Percentiles rank a stretch among this genome's conserved stretches.
Evolutionary conservation across 2,888 invertebrate genomes (phyloP).

Genomic region (Morinoia aosen): DNA sequence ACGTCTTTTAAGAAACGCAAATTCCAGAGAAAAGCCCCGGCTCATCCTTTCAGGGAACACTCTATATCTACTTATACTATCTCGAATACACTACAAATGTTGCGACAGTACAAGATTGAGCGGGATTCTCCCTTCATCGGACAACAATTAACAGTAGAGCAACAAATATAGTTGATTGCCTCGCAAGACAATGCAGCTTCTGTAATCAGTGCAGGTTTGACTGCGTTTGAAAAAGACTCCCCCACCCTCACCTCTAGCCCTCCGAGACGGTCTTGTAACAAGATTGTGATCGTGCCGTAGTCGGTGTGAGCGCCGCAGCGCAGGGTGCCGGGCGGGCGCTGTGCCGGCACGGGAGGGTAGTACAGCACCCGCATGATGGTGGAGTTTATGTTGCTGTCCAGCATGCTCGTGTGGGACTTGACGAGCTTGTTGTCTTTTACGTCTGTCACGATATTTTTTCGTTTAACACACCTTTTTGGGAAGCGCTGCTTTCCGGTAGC

Average conservation of each 20-base stretch:
- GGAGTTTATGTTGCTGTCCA: constrained; percentile 42
- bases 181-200: not conserved
- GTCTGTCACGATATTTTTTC: not conserved
- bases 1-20: no score
- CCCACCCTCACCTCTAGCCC: constrained; percentile 77
- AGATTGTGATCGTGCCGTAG: constrained; percentile 78
- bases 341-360: constrained; percentile 77
- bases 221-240: no score
- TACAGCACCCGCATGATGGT: constrained; percentile 78
- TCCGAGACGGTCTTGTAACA: constrained; percentile 82
- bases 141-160: no score
- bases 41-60: no score
- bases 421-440: constrained; percentile 4
- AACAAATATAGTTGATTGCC: no score
- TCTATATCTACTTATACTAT: no score
- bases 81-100: no score
- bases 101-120: no score
- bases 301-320: constrained; percentile 83
- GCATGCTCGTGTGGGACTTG: not conserved
- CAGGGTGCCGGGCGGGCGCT: constrained; percentile 74
- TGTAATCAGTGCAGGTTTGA: not conserved
- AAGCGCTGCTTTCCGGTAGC: no score
- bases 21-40: no score
- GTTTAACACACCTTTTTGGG: not conserved
- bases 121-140: no score